Base-by-base conservation (phyloP, 2,113 vertebrate genomes). In the Tetrao urogallus region DNA sequence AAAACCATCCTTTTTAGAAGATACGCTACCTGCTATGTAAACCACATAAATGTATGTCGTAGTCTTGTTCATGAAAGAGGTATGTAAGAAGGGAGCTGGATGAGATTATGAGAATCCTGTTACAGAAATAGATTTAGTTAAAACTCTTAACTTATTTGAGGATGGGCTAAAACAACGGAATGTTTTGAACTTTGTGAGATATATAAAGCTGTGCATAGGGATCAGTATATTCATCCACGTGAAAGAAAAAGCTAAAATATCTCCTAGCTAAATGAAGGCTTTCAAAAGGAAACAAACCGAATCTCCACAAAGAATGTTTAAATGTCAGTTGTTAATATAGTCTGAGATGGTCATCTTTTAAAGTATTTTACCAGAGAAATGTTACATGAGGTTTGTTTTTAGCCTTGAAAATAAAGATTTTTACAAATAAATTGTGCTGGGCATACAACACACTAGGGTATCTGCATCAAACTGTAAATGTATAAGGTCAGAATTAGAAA, bases 121-220 rank as follows among this genome's bases (percentile, higher is more conserved):
- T 86, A 57, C 12, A 81, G 47, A 81, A 96, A 88, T 13, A 88
- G 60, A 83, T 80, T 81, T 71, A 60, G 63, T 67, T 88, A 83
- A 86, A 96, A 88, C 67, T 91, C 52, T 64, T 56, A 34, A 58
- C 85, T 87, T 94, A 43, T 80, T 58, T 40, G 38, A 42, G 38
- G 22, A 22, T 9, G 38, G 47, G 61, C 85, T 74, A 79, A 85
- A 94, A 80, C 36, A 85, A 60, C 50, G 70, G 65, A 89, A 58
- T 42, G 17, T 83, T 93, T 91, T 77, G 57, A 88, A 81, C 64
- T 91, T 47, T 63, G 40, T 54, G 40, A 36, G 79, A 40, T 80
- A 81, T 91, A 91, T 92, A 77, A 91, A 91, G 67, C 27, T 76
- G 67, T 73, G 9, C 27, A 81, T 54, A 66, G 58, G 66, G 81